These are phyloP conservation scores for Mugil cephalus DNA, from an alignment of 2,113 vertebrate species.

Conservation along the genomic window DNA sequence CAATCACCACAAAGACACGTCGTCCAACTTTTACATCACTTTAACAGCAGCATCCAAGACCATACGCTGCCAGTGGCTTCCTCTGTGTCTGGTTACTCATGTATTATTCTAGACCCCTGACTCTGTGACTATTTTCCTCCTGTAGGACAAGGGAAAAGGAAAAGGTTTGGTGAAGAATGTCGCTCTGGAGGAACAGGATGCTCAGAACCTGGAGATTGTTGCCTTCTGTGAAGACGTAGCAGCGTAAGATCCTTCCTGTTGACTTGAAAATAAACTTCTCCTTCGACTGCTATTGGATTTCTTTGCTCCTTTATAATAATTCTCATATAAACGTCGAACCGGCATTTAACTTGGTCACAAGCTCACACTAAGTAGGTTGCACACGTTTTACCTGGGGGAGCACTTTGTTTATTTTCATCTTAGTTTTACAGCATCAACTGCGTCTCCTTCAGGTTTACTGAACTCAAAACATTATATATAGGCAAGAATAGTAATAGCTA, in stretches of 20 bases:
- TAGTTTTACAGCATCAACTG: not conserved
- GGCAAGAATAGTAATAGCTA: not conserved
- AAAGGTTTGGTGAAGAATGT: constrained; percentile 82
- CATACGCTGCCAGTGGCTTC: not conserved
- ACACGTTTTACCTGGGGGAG: not conserved
- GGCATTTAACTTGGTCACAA: not conserved
- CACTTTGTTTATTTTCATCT: not conserved
- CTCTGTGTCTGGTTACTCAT: not conserved
- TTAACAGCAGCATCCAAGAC: not conserved
- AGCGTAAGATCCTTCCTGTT: constrained; percentile 83
- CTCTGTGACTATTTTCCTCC: constrained; percentile 48
- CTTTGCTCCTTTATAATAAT: not conserved
- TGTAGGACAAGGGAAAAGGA: constrained; percentile 87
- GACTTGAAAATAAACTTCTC: not conserved
- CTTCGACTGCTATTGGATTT: not conserved
- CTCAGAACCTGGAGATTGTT: constrained; percentile 91
- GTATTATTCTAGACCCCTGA: constrained; percentile 14
- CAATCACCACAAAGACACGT: constrained; percentile 29
- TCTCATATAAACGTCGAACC: not conserved
- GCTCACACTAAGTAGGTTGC: not conserved
- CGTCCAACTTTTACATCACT: not conserved
- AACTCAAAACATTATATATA: not conserved
- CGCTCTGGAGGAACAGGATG: constrained; percentile 85
- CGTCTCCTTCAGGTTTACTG: not conserved
- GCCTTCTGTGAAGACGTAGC: constrained; percentile 92